These are phyloP conservation scores for Mesocricetus auratus DNA, from an alignment of 2,113 vertebrate genomes.

Conservation along the genomic window DNA sequence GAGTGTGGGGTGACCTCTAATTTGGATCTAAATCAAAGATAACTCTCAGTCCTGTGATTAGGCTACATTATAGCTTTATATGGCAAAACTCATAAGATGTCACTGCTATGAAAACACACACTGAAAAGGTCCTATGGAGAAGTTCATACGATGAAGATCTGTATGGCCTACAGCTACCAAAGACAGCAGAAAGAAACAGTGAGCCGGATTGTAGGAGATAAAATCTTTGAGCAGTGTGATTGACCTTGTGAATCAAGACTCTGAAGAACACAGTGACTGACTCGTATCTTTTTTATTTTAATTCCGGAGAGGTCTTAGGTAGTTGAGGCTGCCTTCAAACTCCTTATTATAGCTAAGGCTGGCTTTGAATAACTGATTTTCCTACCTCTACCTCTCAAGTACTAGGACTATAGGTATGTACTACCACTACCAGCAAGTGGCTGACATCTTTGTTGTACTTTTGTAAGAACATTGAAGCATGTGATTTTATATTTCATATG, in stretches of 20 bases:
- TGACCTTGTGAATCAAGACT: not conserved
- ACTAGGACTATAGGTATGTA: not conserved
- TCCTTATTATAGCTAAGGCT: not conserved
- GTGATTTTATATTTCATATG: constrained; percentile 84
- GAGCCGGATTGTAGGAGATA: not conserved
- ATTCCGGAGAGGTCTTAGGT: not conserved
- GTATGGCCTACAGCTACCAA: not conserved
- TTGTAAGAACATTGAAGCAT: constrained; percentile 48
- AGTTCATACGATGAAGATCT: not conserved
- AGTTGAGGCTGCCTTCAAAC: not conserved
- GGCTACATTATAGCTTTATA: not conserved
- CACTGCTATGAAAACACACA: not conserved
- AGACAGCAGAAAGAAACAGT: constrained; percentile 18
- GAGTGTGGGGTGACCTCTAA: not conserved
- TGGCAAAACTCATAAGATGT: not conserved
- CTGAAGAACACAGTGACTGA: not conserved
- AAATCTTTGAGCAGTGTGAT: not conserved
- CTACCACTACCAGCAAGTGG: not conserved
- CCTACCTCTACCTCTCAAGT: not conserved
- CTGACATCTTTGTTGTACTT: not conserved
- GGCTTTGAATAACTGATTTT: not conserved
- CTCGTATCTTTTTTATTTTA: not conserved
- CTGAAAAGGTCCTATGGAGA: not conserved
- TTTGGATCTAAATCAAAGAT: constrained; percentile 23
- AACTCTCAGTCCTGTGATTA: not conserved